Evolutionary conservation across 2,797 vertebrate species (phyloP), one percentile per base, ranked within the genome.

Genomic region (Antennarius maculatus): DNA sequence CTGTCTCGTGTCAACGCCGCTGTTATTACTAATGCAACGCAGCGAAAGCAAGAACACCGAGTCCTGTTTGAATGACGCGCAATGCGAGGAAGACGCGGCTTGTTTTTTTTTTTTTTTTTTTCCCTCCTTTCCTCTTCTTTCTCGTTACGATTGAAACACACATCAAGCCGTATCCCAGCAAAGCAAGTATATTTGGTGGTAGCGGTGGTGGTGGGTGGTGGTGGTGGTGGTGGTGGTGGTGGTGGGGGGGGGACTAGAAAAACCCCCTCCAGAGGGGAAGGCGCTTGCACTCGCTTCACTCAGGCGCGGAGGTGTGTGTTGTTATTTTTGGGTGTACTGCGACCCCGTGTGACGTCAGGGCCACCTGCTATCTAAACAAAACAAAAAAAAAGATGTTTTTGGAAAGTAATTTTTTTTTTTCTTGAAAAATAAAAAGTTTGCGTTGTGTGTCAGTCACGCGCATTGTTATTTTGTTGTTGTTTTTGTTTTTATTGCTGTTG

Each of bases 341-440:
- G 92, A 94, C 93, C 92, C 75, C 86, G 72, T 90, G 93, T 95
- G 95, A 95, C 94, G 92, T 95, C 88, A 94, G 85, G 93, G 93
- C 94, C 95, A 96, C 96, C 95, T 96, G 94, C 94, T 93, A 66
- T 86, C 93, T 95, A 92, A 96, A 96, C 92, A 94, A 23, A 5
- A 13, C 3, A 6, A 31, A 13, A 23, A 5, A 4, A 84, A 75
- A 90, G 87, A 62, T 83, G 23, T 76, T 75, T 39, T 79, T 77
- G 86, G 90, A 34, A 34, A 34, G 4, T 34, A 34, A 34, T 5
- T 34, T 34, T 8, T 3, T 31, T 31, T 31, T 23, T 23, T 23
- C 23, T 23, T 23, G 23, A 23, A 23, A 23, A 23, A 23, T 34
- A 8, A 89, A 94, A 94, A 94, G 89, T 94, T 92, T 88, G 83